phyloP scores from a whole-genome alignment of 2,888 invertebrate genomes.

The Spisula subtruncata region DNA sequence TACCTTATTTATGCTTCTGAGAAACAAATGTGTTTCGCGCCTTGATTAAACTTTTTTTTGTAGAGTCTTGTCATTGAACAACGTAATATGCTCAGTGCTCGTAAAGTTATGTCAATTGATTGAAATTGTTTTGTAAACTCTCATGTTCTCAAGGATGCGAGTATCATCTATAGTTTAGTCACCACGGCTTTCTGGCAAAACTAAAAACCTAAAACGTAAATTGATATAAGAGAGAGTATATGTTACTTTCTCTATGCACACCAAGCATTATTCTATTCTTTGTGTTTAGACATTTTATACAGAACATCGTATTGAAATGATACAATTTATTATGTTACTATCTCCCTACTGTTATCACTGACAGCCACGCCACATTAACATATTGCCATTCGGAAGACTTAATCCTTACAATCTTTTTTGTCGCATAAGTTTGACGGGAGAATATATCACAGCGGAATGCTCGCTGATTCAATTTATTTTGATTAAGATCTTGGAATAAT shows the following conservation, averaged over 20 bases:
- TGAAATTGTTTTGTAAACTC: neutral
- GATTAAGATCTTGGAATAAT: no score
- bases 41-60: neutral
- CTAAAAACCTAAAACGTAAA: no score
- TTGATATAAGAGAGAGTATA: no score
- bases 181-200: neutral
- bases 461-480: no score
- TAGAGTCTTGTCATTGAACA: neutral
- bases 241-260: neutral
- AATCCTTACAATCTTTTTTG: no score
- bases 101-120: slow-evolving; percentile 21
- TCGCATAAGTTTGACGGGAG: no score
- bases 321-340: neutral
- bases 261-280: neutral
- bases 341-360: no score
- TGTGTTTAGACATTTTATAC: neutral
- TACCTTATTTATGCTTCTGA: neutral
- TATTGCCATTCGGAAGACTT: no score
- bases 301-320: neutral
- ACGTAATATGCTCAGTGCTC: neutral
- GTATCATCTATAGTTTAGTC: neutral
- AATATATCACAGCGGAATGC: no score
- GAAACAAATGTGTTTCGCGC: slow-evolving; percentile 12
- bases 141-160: neutral
- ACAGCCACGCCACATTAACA: no score